Percentiles rank a stretch among this genome's conserved stretches.
These are phyloP conservation scores for Chaetodon trifasciatus DNA, from an alignment of 2,797 vertebrate species.

Conservation along the genomic window DNA sequence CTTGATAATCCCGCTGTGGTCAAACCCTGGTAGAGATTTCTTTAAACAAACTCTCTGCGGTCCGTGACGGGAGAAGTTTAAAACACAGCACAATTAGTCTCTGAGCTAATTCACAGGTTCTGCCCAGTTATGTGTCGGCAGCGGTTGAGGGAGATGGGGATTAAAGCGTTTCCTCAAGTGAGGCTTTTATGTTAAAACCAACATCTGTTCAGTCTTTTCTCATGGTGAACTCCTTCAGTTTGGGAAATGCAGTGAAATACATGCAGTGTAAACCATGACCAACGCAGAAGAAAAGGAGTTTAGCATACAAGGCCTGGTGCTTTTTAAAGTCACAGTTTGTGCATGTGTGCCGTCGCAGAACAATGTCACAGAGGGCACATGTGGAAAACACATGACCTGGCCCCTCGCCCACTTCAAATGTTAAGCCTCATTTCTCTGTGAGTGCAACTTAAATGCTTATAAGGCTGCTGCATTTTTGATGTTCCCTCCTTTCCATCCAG, in stretches of 20 bases:
- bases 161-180: slow-evolving; percentile 49
- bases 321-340: slow-evolving; percentile 8
- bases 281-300: slow-evolving; percentile 28
- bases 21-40: slow-evolving; percentile 43
- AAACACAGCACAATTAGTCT: slow-evolving; percentile 74
- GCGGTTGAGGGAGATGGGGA: slow-evolving; percentile 55
- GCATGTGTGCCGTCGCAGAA: background rate
- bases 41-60: slow-evolving; percentile 74
- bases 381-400: background rate
- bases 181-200: slow-evolving; percentile 71
- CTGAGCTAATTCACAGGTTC: slow-evolving; percentile 77
- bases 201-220: slow-evolving; percentile 74
- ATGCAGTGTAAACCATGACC: slow-evolving; percentile 56
- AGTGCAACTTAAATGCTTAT: background rate
- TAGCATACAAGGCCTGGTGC: background rate
- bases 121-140: slow-evolving; percentile 64
- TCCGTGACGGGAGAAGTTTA: slow-evolving; percentile 70
- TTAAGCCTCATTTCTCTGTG: background rate
- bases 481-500: background rate
- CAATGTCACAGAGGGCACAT: background rate
- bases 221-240: slow-evolving; percentile 58
- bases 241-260: slow-evolving; percentile 51
- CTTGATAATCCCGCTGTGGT: slow-evolving; percentile 27
- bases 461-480: background rate
- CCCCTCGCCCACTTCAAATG: background rate